Percentiles rank a stretch among this genome's conserved stretches.
phyloP scores from a whole-genome alignment of 2,888 invertebrate genomes.

The Melipona beecheii region DNA sequence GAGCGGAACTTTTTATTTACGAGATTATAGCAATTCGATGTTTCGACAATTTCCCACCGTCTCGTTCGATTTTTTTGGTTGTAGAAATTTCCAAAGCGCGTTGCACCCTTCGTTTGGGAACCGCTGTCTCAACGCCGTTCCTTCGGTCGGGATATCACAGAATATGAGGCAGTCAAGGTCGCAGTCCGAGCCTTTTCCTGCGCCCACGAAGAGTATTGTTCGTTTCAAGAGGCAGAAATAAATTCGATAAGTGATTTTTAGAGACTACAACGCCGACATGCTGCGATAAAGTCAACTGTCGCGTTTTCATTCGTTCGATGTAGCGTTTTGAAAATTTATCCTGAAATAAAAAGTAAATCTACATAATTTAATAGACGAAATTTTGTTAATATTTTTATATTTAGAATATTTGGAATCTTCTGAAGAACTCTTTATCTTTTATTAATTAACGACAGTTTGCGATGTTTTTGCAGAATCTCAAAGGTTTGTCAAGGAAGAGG shows the following conservation, averaged over 20 bases:
- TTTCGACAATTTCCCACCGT: no score
- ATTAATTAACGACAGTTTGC: not conserved
- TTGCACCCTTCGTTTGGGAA: conserved; percentile 16
- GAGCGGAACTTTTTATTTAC: no score
- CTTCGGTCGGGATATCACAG: conserved; percentile 18
- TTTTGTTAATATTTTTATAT: no score
- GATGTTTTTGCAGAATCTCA: no score
- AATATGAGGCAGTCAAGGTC: conserved; percentile 31
- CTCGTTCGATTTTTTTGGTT: no score
- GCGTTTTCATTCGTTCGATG: not conserved
- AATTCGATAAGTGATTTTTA: not conserved
- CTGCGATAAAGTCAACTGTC: no score
- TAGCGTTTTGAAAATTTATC: not conserved
- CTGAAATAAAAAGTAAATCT: not conserved
- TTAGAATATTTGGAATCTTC: not conserved
- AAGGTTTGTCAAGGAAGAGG: no score
- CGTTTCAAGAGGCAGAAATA: not conserved
- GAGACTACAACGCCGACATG: not conserved
- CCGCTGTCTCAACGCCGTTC: conserved; percentile 6
- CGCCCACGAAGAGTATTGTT: conserved; percentile 6
- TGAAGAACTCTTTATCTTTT: not conserved
- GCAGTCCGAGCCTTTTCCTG: conserved; percentile 18
- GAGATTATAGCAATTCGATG: no score
- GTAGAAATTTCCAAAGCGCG: not conserved
- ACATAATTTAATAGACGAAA: no score